A percentile compares a stretch with the other conserved stretches of the same genome.
Conservation (phyloP, 2,113 vertebrate genomes). For the Hemibagrus wyckioides region DNA sequence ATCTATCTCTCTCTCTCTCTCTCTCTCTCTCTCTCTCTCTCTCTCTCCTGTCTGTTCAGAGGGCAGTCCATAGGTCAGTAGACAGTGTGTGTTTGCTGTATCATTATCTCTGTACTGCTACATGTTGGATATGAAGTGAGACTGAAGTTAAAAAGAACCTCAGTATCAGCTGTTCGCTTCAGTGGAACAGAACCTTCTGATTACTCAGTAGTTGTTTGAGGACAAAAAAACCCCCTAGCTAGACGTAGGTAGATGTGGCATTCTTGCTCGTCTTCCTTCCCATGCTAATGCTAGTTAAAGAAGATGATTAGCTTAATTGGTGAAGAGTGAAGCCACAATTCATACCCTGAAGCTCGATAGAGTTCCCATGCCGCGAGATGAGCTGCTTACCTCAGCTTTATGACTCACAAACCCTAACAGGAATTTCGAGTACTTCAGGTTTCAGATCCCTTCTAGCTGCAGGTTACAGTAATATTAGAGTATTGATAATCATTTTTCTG, state of each 20-base stretch:
- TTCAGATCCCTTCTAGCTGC: background rate
- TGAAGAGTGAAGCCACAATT: background rate
- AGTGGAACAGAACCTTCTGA: background rate
- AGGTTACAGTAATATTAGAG: too few species aligned
- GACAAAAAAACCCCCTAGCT: background rate
- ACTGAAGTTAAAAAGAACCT: background rate
- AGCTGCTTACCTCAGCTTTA: background rate
- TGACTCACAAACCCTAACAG: background rate
- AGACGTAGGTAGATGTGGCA: background rate
- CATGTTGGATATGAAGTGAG: background rate
- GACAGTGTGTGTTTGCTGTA: background rate
- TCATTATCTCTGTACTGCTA: background rate
- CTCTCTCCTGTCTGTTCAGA: too few species aligned
- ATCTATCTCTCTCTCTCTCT: background rate
- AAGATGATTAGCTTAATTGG: background rate
- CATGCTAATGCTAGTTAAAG: background rate
- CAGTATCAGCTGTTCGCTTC: background rate
- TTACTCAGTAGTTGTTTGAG: background rate
- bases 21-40: background rate
- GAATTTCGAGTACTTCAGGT: background rate
- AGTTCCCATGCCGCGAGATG: background rate
- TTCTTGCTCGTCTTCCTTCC: background rate
- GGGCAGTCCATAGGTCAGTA: background rate
- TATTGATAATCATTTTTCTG: background rate
- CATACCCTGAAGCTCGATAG: background rate